These are phyloP conservation scores for Calidris pugnax DNA, from an alignment of 2,113 vertebrate genomes.

Conservation along the genomic window DNA sequence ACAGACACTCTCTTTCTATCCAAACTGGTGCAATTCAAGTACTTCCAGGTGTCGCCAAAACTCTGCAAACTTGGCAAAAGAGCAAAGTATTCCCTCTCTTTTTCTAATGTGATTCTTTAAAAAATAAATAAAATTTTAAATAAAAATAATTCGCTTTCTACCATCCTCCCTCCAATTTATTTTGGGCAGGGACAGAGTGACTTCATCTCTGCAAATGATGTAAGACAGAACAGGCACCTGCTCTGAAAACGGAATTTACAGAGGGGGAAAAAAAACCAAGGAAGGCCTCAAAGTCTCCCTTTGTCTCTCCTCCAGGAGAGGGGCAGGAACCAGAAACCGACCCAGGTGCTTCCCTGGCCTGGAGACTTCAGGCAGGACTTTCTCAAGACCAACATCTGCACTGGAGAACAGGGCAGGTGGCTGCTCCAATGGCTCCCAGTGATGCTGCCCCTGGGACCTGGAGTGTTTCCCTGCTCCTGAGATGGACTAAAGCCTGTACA, in stretches of 20 bases:
- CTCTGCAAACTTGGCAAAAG: not conserved
- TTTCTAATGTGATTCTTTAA: not conserved
- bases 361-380: not conserved
- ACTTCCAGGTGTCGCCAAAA: not conserved
- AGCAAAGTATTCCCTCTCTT: not conserved
- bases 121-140: not conserved
- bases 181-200: not conserved
- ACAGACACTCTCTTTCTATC: not conserved
- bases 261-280: accelerated
- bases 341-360: not conserved
- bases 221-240: not conserved
- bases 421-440: not conserved
- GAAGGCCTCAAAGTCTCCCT: not conserved
- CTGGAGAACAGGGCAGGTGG: not conserved
- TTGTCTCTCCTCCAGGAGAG: no score
- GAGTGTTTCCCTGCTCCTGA: not conserved
- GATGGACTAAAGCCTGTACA: not conserved
- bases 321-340: not conserved
- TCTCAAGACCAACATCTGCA: not conserved
- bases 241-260: not conserved
- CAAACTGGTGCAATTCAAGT: not conserved
- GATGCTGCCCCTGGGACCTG: not conserved
- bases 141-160: not conserved
- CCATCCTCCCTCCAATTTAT: not conserved
- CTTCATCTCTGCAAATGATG: not conserved